These are phyloP conservation scores for Lithobates sylvaticus DNA, from an alignment of 2,797 vertebrate genomes.

Conservation along the genomic window DNA sequence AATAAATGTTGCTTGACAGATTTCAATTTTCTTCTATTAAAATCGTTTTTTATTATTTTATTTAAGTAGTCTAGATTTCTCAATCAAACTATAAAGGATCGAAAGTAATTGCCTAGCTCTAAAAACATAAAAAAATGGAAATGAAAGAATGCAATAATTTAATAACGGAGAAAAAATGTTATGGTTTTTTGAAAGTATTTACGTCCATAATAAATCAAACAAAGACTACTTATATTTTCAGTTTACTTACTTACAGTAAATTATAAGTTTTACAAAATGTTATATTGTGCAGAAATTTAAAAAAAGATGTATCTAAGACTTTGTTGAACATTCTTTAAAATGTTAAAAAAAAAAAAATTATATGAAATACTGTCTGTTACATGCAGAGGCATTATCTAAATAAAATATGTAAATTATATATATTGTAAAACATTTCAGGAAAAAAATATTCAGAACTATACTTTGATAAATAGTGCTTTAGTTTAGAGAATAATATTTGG, in stretches of 20 bases:
- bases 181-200: not conserved
- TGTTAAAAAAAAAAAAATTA: too few species aligned
- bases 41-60: not conserved
- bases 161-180: not conserved
- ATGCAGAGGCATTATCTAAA: not conserved
- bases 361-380: not conserved
- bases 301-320: not conserved
- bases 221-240: not conserved
- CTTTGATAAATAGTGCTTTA: not conserved
- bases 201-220: not conserved
- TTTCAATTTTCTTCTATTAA: not conserved
- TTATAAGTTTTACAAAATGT: not conserved
- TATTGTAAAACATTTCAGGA: not conserved
- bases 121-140: not conserved
- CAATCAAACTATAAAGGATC: not conserved
- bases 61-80: not conserved
- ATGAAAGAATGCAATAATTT: slow-evolving; percentile 2
- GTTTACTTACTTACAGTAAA: not conserved
- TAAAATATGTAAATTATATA: not conserved
- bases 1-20: not conserved
- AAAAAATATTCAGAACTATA: not conserved
- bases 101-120: not conserved
- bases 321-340: not conserved
- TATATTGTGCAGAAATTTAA: not conserved
- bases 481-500: not conserved